These are phyloP conservation scores for Papilio protenor DNA, from an alignment of 2,888 invertebrate species.

Conservation along the genomic window DNA sequence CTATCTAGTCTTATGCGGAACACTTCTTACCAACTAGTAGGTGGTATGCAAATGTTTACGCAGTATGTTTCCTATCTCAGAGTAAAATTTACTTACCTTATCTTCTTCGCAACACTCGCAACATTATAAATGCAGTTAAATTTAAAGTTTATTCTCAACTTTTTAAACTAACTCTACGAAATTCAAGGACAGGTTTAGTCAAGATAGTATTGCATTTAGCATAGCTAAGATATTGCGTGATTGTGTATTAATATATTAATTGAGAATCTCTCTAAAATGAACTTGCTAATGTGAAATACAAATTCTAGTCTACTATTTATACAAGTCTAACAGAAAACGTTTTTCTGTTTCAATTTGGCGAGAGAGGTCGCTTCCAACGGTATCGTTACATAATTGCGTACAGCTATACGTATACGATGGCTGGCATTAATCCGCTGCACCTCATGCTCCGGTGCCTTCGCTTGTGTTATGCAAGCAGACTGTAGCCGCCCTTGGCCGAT, in stretches of 20 bases:
- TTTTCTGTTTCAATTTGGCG: not conserved
- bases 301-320: not conserved
- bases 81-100: slow-evolving; percentile 71
- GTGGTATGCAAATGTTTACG: slow-evolving; percentile 68
- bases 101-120: slow-evolving; percentile 66
- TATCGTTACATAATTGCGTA: slow-evolving; percentile 28
- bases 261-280: not conserved
- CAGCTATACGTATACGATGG: slow-evolving; percentile 18
- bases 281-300: not conserved
- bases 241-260: not conserved
- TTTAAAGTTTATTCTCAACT: not conserved
- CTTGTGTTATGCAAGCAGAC: slow-evolving; percentile 54
- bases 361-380: not conserved
- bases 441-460: slow-evolving; percentile 41
- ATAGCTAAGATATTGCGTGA: not conserved
- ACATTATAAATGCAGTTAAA: slow-evolving; percentile 62
- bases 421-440: slow-evolving; percentile 36
- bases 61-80: slow-evolving; percentile 69
- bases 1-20: slow-evolving; percentile 34
- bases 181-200: not conserved
- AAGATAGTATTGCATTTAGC: not conserved
- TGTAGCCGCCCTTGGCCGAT: slow-evolving; percentile 73
- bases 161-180: not conserved
- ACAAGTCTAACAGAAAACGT: not conserved
- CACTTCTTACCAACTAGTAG: slow-evolving; percentile 47